Conservation (phyloP, 2,797 vertebrate species). For the Mastacembelus armatus region DNA sequence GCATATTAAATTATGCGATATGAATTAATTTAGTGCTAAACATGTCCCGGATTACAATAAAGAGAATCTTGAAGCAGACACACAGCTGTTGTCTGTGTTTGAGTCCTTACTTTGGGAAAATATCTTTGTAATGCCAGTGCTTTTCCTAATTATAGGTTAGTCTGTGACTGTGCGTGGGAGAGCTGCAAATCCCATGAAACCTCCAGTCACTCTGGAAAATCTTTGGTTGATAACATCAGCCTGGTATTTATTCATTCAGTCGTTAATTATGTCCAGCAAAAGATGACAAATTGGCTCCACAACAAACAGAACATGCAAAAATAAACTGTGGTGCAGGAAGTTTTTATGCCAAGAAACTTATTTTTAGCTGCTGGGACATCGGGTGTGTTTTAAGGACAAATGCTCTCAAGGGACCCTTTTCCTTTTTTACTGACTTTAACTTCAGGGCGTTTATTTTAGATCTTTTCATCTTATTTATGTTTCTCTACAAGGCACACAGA, state of each 20-base stretch:
- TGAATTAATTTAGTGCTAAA: constrained; percentile 20
- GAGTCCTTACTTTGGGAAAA: constrained; percentile 47
- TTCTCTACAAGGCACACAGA: too few species aligned
- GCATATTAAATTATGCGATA: neutral
- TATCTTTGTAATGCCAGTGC: constrained; percentile 23
- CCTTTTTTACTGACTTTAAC: too few species aligned
- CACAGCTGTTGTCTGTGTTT: constrained; percentile 22
- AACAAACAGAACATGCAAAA: constrained; percentile 13
- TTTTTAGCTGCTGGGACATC: constrained; percentile 34
- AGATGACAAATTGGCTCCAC: neutral
- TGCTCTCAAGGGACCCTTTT: constrained; percentile 1
- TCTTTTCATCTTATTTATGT: too few species aligned
- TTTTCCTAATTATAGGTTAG: constrained; percentile 56
- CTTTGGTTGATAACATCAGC: constrained; percentile 46
- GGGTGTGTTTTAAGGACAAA: constrained; percentile 20
- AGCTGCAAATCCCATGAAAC: constrained; percentile 69
- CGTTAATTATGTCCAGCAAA: constrained; percentile 1
- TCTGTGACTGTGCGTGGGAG: constrained; percentile 58
- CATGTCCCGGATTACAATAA: neutral
- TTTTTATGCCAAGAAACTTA: constrained; percentile 4
- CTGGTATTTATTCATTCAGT: constrained; percentile 25
- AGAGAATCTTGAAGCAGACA: constrained; percentile 4
- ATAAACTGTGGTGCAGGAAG: constrained; percentile 12
- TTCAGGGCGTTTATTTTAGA: too few species aligned
- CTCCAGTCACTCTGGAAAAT: constrained; percentile 38